Evolutionary conservation across 2,797 vertebrate species (phyloP).

Genomic region (Megalops cyprinoides): DNA sequence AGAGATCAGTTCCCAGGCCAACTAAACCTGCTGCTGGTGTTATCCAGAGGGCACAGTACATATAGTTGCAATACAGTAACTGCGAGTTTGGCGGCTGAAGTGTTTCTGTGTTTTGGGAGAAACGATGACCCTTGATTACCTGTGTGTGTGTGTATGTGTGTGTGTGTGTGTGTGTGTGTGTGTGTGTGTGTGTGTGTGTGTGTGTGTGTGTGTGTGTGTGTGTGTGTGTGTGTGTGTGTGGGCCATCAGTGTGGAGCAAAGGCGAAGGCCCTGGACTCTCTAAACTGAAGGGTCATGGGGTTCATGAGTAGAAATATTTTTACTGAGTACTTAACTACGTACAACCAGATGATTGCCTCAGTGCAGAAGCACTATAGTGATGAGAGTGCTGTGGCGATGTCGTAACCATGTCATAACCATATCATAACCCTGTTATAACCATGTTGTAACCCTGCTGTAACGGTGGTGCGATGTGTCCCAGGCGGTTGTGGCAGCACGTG

Average conservation of each 20-base stretch:
- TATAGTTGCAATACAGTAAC: no score
- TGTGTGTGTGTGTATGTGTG: neutral
- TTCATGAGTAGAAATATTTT: no score
- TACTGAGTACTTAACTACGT: no score
- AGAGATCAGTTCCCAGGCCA: conserved; percentile 6
- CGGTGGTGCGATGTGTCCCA: conserved; percentile 53
- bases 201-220: neutral
- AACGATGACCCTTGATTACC: neutral
- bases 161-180: no score
- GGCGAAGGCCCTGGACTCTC: no score
- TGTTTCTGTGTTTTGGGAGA: neutral
- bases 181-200: no score
- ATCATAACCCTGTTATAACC: no score
- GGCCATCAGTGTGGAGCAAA: neutral
- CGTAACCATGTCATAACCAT: neutral
- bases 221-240: no score
- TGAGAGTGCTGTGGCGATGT: no score
- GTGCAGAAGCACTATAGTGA: neutral
- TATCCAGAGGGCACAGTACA: neutral
- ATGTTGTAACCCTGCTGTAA: no score
- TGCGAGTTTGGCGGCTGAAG: neutral
- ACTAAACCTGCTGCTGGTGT: neutral
- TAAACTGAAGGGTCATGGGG: no score
- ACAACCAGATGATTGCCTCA: neutral
- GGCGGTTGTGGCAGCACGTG: conserved; percentile 87